phyloP scores from a whole-genome alignment of 2,888 invertebrate genomes.

The Bugulina stolonifera region DNA sequence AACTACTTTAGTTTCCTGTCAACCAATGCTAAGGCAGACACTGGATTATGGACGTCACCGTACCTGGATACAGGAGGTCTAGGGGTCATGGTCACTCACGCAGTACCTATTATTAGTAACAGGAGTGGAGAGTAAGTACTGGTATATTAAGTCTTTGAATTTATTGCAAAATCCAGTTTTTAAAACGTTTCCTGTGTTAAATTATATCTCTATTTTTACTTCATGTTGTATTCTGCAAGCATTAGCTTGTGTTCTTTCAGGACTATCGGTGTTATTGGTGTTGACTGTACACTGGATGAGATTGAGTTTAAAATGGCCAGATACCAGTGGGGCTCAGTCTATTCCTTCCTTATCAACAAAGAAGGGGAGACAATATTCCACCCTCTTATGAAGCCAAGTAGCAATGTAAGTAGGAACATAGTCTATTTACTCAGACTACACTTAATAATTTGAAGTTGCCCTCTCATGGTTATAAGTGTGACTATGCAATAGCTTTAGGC shows the following conservation, averaged over 20 bases:
- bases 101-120: slow-evolving; percentile 51
- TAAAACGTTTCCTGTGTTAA: no score
- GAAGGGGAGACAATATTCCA: slow-evolving; percentile 54
- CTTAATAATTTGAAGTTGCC: no score
- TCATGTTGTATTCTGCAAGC: no score
- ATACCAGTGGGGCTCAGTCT: slow-evolving; percentile 54
- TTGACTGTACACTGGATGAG: slow-evolving; percentile 54
- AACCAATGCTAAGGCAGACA: slow-evolving; percentile 43
- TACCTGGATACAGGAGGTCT: slow-evolving; percentile 53
- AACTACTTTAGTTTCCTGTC: slow-evolving; percentile 54
- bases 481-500: no score
- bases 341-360: slow-evolving; percentile 53
- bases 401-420: slow-evolving; percentile 39
- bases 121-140: slow-evolving; percentile 42
- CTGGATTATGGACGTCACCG: slow-evolving; percentile 53
- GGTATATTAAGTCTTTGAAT: no score
- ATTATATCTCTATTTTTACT: no score
- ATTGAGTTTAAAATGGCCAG: slow-evolving; percentile 52
- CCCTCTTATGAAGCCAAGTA: slow-evolving; percentile 52
- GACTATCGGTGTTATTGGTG: slow-evolving; percentile 53
- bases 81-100: slow-evolving; percentile 54
- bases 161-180: no score
- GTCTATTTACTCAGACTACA: no score
- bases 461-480: no score
- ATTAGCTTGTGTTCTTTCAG: no score